Percentiles rank a stretch among this genome's conserved stretches.
Evolutionary conservation across 2,113 vertebrate species (phyloP).

Genomic region (Callipepla squamata): DNA sequence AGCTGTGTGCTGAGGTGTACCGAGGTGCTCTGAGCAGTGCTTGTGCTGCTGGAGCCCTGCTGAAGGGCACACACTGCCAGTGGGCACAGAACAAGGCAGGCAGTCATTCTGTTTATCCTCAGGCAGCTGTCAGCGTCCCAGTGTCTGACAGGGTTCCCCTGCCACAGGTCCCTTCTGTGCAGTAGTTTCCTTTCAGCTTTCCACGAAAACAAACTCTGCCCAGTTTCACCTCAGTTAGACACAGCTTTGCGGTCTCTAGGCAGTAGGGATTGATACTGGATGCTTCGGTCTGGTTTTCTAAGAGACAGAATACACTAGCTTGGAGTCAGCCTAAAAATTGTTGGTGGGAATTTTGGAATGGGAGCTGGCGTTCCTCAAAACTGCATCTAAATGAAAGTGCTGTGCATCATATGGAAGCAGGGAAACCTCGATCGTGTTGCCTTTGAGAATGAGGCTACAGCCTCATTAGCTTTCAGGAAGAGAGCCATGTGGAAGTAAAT

Average conservation of each 20-base stretch:
- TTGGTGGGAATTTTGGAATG: background rate
- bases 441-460: background rate
- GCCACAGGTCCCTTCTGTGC: background rate
- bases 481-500: background rate
- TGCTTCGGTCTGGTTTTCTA: background rate
- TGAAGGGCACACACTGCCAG: background rate
- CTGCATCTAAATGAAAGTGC: background rate
- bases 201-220: background rate
- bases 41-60: background rate
- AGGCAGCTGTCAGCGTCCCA: background rate
- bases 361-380: background rate
- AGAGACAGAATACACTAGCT: background rate
- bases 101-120: background rate
- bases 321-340: background rate
- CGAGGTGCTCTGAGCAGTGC: accelerated
- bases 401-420: background rate
- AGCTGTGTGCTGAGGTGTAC: background rate
- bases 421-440: background rate
- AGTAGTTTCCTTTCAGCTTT: background rate
- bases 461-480: constrained; percentile 13
- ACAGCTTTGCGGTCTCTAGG: background rate
- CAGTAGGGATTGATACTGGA: background rate
- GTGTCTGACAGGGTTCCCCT: background rate
- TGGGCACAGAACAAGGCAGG: background rate
- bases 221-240: background rate